phyloP scores from a whole-genome alignment of 2,113 vertebrate species.

The Tetraodon nigroviridis region DNA sequence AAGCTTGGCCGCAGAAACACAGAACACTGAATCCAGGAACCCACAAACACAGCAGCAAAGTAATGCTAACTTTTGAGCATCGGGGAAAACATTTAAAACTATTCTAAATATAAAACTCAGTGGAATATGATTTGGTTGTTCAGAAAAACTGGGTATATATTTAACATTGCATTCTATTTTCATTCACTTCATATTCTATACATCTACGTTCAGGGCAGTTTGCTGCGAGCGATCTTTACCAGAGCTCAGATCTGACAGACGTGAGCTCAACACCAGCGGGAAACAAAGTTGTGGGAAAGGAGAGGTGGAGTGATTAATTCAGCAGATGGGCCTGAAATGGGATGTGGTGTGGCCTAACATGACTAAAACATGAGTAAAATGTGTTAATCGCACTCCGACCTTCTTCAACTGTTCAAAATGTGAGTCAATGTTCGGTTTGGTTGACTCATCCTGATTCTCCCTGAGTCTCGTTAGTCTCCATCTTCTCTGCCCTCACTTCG shows the following conservation, averaged over 20 bases:
- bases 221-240: not conserved
- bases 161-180: constrained; percentile 16
- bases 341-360: constrained; percentile 30
- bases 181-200: not conserved
- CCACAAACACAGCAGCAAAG: not conserved
- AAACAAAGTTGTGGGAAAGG: constrained; percentile 2
- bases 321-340: constrained; percentile 7
- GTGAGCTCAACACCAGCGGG: constrained; percentile 1
- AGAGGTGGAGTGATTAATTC: not conserved
- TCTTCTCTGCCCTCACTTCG: constrained; percentile 22
- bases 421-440: constrained; percentile 14
- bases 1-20: constrained; percentile 6
- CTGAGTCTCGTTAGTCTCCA: constrained; percentile 35
- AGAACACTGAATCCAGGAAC: not conserved
- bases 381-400: constrained; percentile 45
- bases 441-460: constrained; percentile 18
- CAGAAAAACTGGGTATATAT: not conserved
- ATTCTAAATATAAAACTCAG: not conserved
- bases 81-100: no score
- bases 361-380: constrained; percentile 50
- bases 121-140: not conserved
- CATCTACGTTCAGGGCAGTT: constrained; percentile 20
- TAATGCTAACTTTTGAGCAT: not conserved
- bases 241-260: constrained; percentile 9
- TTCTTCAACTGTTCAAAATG: constrained; percentile 38